Conservation (phyloP, 2,113 vertebrate species). For the Motacilla alba region DNA sequence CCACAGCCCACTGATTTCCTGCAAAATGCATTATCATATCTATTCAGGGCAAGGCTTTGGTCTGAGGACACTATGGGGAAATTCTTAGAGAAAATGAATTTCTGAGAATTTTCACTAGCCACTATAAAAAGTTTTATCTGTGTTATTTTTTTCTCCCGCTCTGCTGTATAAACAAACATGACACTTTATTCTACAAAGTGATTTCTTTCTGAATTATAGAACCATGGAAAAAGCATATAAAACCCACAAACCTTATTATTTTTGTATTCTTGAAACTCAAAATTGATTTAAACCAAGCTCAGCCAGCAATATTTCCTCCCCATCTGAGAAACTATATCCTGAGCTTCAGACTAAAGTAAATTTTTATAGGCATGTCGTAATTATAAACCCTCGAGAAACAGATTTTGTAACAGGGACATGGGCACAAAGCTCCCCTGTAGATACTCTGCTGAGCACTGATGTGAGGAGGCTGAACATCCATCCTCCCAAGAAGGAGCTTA, state of each 20-base stretch:
- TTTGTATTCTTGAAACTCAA: constrained; percentile 40
- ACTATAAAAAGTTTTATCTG: constrained; percentile 33
- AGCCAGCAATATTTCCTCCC: constrained; percentile 48
- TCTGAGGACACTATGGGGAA: neutral
- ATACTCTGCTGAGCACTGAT: neutral
- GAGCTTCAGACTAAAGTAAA: constrained; percentile 42
- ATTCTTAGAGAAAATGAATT: neutral
- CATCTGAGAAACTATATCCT: neutral
- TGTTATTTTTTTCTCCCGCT: neutral
- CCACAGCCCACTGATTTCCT: neutral
- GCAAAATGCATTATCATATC: neutral
- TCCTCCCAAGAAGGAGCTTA: constrained; percentile 44
- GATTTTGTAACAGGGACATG: neutral
- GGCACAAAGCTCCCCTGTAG: constrained; percentile 12
- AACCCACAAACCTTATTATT: constrained; percentile 60
- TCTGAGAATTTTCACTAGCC: constrained; percentile 17
- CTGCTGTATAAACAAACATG: constrained; percentile 51
- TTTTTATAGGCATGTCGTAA: constrained; percentile 48
- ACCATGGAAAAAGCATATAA: constrained; percentile 45
- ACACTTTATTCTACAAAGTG: constrained; percentile 56
- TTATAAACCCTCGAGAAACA: constrained; percentile 44
- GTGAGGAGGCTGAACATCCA: constrained; percentile 28
- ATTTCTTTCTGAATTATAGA: constrained; percentile 52
- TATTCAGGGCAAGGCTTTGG: neutral
- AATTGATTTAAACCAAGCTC: constrained; percentile 59